These are phyloP conservation scores for Aegotheles bennettii DNA, from an alignment of 2,113 vertebrate genomes.

Conservation along the genomic window DNA sequence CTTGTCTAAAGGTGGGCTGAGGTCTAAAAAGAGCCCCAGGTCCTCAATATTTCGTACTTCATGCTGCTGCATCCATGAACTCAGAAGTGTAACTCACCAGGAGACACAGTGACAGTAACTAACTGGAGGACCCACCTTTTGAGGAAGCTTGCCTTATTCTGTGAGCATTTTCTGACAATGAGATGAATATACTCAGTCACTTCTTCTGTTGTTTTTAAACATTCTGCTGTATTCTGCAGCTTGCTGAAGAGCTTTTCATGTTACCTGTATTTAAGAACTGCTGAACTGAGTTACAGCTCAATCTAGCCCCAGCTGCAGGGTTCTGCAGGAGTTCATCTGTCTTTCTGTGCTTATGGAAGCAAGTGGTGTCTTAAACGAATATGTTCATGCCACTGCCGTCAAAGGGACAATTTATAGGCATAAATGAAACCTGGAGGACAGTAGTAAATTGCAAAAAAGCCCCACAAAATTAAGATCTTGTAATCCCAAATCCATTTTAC, in stretches of 20 bases:
- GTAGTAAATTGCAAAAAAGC: background rate
- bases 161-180: background rate
- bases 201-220: conserved; percentile 3
- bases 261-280: conserved; percentile 37
- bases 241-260: background rate
- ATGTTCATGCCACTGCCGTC: background rate
- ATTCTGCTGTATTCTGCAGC: background rate
- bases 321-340: background rate
- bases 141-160: background rate
- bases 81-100: background rate
- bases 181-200: background rate
- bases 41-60: background rate
- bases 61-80: background rate
- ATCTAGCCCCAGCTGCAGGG: background rate
- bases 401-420: background rate
- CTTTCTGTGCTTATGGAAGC: background rate
- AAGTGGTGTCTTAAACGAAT: background rate
- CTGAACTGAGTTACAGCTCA: conserved; percentile 25
- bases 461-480: background rate
- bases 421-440: background rate
- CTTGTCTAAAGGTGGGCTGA: background rate
- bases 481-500: background rate
- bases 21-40: background rate
- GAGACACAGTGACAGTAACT: background rate
- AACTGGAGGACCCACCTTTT: background rate